These are phyloP conservation scores for Drosophila repleta DNA, from an alignment of 1,140 invertebrate genomes.

Conservation along the genomic window DNA sequence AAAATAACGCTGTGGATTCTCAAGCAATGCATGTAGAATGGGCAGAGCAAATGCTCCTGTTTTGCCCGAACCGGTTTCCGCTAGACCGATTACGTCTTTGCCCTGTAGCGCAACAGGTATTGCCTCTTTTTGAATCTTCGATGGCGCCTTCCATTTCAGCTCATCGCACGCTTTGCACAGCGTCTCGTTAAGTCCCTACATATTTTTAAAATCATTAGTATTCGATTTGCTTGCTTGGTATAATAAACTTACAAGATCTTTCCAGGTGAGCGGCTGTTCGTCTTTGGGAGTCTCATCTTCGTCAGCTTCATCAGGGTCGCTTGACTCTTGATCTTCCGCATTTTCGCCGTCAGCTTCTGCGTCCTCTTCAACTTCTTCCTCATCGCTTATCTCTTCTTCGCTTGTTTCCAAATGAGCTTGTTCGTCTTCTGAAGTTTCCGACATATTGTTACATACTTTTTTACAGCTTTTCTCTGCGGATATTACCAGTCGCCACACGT, in stretches of 20 bases:
- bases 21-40: constrained; percentile 95
- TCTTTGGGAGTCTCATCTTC: constrained; percentile 16
- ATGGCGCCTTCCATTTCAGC: constrained; percentile 96
- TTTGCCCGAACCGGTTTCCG: constrained; percentile 99
- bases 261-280: constrained; percentile 66
- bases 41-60: constrained; percentile 98
- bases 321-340: constrained; percentile 11
- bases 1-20: constrained; percentile 97
- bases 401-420: constrained; percentile 53
- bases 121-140: constrained; percentile 97
- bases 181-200: constrained; percentile 94
- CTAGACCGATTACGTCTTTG: constrained; percentile 97
- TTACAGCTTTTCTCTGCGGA: constrained; percentile 16
- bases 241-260: constrained; percentile 65
- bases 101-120: constrained; percentile 96
- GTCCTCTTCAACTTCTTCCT: constrained; percentile 41
- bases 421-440: constrained; percentile 80
- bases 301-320: constrained; percentile 10
- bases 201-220: background rate
- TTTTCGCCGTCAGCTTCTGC: constrained; percentile 29
- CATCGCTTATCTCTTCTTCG: constrained; percentile 61
- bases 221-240: background rate
- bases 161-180: constrained; percentile 95
- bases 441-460: constrained; percentile 66
- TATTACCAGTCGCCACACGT: constrained; percentile 61